These are phyloP conservation scores for Venturia canescens DNA, from an alignment of 1,140 invertebrate genomes.

Conservation along the genomic window DNA sequence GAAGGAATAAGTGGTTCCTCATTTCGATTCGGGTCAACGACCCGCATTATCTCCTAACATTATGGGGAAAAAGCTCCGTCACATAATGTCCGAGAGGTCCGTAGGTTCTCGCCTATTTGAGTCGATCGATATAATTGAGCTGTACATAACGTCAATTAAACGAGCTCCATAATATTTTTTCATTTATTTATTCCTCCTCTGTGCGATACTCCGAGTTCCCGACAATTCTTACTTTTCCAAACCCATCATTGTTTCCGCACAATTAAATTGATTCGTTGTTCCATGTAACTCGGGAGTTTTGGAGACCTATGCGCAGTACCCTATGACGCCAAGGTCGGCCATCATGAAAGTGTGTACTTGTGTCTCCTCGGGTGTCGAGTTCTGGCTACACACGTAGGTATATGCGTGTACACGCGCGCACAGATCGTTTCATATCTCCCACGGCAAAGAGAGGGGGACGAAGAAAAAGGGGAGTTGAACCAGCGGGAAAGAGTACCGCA, in stretches of 20 bases:
- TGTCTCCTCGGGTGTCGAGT: conserved; percentile 38
- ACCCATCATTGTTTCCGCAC: neutral
- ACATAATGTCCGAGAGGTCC: neutral
- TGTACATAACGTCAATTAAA: too few species aligned
- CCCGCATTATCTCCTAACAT: conserved; percentile 1
- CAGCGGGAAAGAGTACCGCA: too few species aligned
- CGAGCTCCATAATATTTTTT: too few species aligned
- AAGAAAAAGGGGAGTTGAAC: too few species aligned
- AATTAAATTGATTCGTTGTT: neutral
- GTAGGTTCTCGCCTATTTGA: neutral
- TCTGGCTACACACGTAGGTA: conserved; percentile 23
- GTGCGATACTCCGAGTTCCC: too few species aligned
- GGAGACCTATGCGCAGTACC: conserved; percentile 1
- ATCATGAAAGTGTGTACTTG: conserved; percentile 51
- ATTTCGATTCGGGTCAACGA: conserved; percentile 1
- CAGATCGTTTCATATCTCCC: neutral
- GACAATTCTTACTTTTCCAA: neutral
- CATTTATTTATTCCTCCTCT: too few species aligned
- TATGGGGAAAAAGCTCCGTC: neutral
- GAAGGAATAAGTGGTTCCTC: neutral
- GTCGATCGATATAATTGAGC: too few species aligned
- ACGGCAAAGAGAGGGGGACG: too few species aligned
- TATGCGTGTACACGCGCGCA: neutral
- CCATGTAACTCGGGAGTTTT: neutral
- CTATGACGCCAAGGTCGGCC: conserved; percentile 62